phyloP scores from a whole-genome alignment of 2,113 vertebrate species.

The Coregonus clupeaformis region DNA sequence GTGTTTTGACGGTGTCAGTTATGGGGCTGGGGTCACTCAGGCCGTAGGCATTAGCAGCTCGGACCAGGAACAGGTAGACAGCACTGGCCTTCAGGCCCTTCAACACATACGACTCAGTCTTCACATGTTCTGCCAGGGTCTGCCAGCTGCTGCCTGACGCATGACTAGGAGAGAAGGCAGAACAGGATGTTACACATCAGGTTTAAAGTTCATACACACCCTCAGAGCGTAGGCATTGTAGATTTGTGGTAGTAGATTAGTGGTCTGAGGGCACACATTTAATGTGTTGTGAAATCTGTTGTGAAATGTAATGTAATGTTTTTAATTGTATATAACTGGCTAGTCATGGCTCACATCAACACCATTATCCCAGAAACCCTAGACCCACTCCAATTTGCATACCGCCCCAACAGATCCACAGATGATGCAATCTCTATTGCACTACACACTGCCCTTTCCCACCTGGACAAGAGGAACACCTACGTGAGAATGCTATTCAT shows the following conservation, averaged over 20 bases:
- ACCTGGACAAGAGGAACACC: no score
- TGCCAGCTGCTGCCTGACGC: conserved; percentile 98
- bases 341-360: no score
- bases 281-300: no score
- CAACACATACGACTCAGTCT: conserved; percentile 87
- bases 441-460: no score
- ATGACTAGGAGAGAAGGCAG: conserved; percentile 76
- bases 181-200: not conserved
- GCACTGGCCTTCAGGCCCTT: conserved; percentile 93
- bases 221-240: not conserved
- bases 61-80: conserved; percentile 97
- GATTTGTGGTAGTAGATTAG: not conserved
- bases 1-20: conserved; percentile 96
- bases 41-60: conserved; percentile 96
- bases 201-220: not conserved
- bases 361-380: no score
- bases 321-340: no score
- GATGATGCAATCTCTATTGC: no score
- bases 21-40: conserved; percentile 97
- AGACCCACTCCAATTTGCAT: no score
- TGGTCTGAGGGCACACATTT: not conserved
- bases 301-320: no score
- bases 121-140: conserved; percentile 95
- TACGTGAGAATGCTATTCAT: no score
- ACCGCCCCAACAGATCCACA: no score